Base-by-base conservation (phyloP, 2,113 vertebrate species). In the Motacilla tschutschensis region DNA sequence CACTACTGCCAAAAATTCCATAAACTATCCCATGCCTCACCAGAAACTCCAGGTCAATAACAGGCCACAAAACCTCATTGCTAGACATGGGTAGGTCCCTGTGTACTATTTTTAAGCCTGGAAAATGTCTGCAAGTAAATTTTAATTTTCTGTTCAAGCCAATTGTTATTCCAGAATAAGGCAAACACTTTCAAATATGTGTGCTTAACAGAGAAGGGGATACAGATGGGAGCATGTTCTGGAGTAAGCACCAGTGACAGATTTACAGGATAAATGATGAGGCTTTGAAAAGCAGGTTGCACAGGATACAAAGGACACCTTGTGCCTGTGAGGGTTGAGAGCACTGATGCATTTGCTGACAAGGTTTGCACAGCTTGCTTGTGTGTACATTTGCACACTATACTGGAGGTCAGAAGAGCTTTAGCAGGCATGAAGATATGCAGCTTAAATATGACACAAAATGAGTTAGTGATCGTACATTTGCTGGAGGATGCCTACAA, bases 291-390 rank as follows among this genome's bases (percentile, higher is more conserved):
- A 79, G 66, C 70, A 75, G 48, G 53, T 78, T 83, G 57, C 65
- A 65, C 3, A 20, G 46, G 44, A 31, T 77, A 48, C n/a, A 74
- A 79, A 82, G 81, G 59, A 90, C 80, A 91, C 64, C 88, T 76
- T 88, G 64, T 88, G 75, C 63, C 74, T 87, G 53, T 46, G 81
- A 86, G 66, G 36, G 63, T 4, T 91, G 66, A 66, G 75, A 77
- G 55, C 41, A 46, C 25, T 59, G 78, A 67, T 41, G 88, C 24
- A 12, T 70, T 16, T 17, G 36, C 63, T 84, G 60, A 73, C 83
- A 90, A 77, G 79, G 41, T 90, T 84, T 84, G 71, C 72, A 73
- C 78, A 90, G 82, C 93, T 89, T 92, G 69, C 53, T 63, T 65
- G 28, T 74, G 65, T 77, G 38, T 80, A 71, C 72, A 21, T 89